Base-by-base conservation (phyloP, 1,140 invertebrate genomes). In the Sinonovacula constricta region DNA sequence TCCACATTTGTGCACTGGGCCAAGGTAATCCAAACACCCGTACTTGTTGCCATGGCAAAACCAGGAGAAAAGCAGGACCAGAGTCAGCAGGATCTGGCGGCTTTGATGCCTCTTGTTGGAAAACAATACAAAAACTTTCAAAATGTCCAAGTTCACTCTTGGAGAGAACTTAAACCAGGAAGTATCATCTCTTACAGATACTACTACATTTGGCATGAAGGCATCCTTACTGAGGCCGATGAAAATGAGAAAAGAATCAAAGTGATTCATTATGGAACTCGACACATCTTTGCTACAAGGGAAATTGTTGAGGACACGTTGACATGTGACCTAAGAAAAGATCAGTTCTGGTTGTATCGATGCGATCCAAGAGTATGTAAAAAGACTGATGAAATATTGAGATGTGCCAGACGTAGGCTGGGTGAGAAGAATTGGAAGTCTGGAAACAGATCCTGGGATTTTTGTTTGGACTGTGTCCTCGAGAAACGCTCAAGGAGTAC, bases 211-310 rank as follows among this genome's bases (percentile, higher is more conserved):
- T 59, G 36, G 54, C 74, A 77, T 28, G 63, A 67, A 33, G 74
- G 65, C 15, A 77, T 77, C 12, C 54, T 77, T 51, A 36, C 65
- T 0, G 28, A 67, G 3, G 15, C 30, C 4, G 36, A 68, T 30
- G 39, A 68, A 36, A 60, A 30, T 5, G 10, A 3, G 14, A 67
- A 62, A n/a, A 68, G 10, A 31, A 77, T 77, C 7, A 77, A 39
- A 7, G 65, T 77, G 1, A 68, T 77, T 33, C 74, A 77, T 63
- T 77, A 77, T 34, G 74, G 74, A 49, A 36, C 65, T n/a, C 12
- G 30, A 12, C 34, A 68, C 31, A 30, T 77, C 4, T 68, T 77
- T 33, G 63, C 65, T 24, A 60, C 26, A 22, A 26, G 31, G 14
- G n/a, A 22, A 30, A 30, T 60, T 28, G 7, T 45, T 18, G 30